Evolutionary conservation across 2,888 invertebrate genomes (phyloP), one percentile per base, ranked within the genome.

Genomic region (Harpagoxenus sublaevis): DNA sequence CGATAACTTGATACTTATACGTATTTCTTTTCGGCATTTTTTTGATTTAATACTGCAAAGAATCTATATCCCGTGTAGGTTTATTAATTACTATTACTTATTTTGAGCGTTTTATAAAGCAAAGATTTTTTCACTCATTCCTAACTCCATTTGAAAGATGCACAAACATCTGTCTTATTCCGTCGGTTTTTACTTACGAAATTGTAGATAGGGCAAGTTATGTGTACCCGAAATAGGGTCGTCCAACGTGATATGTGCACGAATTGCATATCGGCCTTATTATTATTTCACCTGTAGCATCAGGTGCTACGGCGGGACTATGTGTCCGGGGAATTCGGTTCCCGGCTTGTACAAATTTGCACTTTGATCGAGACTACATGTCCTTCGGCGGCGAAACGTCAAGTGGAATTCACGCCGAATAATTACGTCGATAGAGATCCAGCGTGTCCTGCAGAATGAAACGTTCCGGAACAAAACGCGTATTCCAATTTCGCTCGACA

Each of bases 241-340:
- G 53, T 15, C 12, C 42, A 9, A 66, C 53, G 35, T 51, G 62
- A 53, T 74, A 57, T 55, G 77, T 48, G 48, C 82, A 8, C 57
- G 62, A 73, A 82, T 63, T 83, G 83, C 55, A 66, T 12, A 12
- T 45, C 48, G 51, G 15, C 48, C 66, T 78, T 57, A 83, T 86
- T 83, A 83, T 85, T 88, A 73, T 87, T 89, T 87, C 77, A 85
- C 83, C 70, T 65, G 62, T 45, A 65, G 79, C 68, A 83, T 87
- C 75, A 84, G 79, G 87, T 87, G 83, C 77, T 60, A n/a, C 35
- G 39, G 2, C 39, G 63, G 10, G 48, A 68, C 53, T 78, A 9
- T n/a, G 65, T 57, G 79, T 48, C 51, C 66, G 10, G 45, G 63
- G 53, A 62, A 48, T 71, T 39, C 31, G 55, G 28, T 51, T 12